Evolutionary conservation across 2,797 vertebrate genomes (phyloP), one percentile per base, ranked within the genome.

Genomic region (Yasuhikotakia modesta): DNA sequence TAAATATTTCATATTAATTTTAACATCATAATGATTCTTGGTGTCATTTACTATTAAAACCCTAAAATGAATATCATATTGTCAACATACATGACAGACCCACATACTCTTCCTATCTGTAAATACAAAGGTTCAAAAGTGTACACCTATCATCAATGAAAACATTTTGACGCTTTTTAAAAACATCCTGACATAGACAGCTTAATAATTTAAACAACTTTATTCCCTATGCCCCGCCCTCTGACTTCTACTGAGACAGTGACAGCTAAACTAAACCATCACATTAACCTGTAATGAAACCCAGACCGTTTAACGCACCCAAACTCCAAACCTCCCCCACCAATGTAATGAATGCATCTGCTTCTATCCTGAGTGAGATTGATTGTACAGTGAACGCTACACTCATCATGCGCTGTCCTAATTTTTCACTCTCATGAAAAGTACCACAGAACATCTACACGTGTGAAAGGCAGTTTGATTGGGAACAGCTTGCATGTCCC

Each of bases 391-490:
- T 81, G 75, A 82, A 80, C 70, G 79, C 61, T 61, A 76, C 81
- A 80, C 80, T 83, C 79, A 83, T 83, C 85, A 73, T 48, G 78
- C 81, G 79, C 79, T 21, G 65, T 66, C 32, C 76, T 80, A 81
- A 86, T 86, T 84, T 86, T 86, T 86, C 85, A 86, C 84, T 73
- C 67, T 86, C 83, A 86, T 27, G 52, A 78, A 81, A 83, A 81
- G 73, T 79, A 71, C 82, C 83, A 84, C 85, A 86, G 85, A 79
- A 81, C 80, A 86, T 75, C 76, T 73, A 75, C 58, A 35, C 52
- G 2, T n/a, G 73, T 70, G 78, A 83, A 81, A 79, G 39, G 66
- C 39, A 66, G 61, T 81, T 86, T 86, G 85, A 86, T 86, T 86
- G 79, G 73, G 70, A 86, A 86, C 85, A 86, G 85, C 83, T 86